Evolutionary conservation across 2,888 invertebrate genomes (phyloP).

Genomic region (Heliconius cydno): DNA sequence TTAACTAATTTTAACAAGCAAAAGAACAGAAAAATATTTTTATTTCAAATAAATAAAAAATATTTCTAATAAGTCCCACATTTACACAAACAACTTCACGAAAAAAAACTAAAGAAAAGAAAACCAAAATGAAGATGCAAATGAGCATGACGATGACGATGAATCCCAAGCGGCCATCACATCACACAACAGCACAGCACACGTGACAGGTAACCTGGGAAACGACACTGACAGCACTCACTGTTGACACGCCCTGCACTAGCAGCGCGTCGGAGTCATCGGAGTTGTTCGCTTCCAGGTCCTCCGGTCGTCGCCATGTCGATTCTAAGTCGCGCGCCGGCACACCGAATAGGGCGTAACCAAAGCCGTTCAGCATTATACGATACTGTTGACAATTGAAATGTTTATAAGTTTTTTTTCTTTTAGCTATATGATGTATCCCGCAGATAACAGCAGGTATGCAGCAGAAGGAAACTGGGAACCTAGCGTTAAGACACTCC

Average conservation of each 20-base stretch:
- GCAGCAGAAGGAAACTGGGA: too few species aligned
- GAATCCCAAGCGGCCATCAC: constrained; percentile 45
- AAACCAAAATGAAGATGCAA: constrained; percentile 1
- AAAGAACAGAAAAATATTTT: background rate
- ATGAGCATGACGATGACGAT: constrained; percentile 32
- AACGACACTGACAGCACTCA: constrained; percentile 82
- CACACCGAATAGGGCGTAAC: constrained; percentile 90
- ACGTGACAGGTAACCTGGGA: constrained; percentile 51
- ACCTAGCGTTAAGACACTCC: too few species aligned
- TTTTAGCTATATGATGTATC: too few species aligned
- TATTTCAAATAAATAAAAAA: too few species aligned
- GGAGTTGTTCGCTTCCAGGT: constrained; percentile 73
- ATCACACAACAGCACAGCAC: constrained; percentile 49
- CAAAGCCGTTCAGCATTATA: constrained; percentile 92
- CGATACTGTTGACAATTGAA: constrained; percentile 85
- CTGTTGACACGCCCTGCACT: constrained; percentile 84
- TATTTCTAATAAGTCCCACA: background rate
- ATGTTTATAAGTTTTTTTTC: too few species aligned
- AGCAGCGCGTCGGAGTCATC: constrained; percentile 82
- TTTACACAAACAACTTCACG: background rate
- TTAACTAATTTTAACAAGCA: background rate
- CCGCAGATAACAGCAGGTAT: too few species aligned
- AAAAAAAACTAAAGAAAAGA: constrained; percentile 13
- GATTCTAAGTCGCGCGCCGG: constrained; percentile 88
- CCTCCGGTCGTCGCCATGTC: constrained; percentile 87